Evolutionary conservation across 2,113 vertebrate genomes (phyloP).

Genomic region (Nanorana parkeri): DNA sequence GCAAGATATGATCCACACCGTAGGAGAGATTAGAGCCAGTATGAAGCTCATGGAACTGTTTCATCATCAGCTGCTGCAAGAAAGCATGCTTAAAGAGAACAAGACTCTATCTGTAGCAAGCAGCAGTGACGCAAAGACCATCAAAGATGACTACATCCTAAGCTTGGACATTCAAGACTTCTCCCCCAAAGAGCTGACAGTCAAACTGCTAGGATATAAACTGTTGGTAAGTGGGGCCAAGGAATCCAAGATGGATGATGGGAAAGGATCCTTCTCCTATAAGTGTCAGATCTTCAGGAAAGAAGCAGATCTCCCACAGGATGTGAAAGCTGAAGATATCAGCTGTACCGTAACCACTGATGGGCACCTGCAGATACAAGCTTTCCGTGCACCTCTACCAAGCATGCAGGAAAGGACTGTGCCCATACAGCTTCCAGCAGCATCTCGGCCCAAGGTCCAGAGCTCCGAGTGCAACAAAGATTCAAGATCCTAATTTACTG

Average conservation of each 20-base stretch:
- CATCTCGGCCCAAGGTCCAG: slow-evolving; percentile 48
- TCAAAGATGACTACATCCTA: slow-evolving; percentile 56
- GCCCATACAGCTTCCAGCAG: slow-evolving; percentile 18
- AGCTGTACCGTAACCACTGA: slow-evolving; percentile 56
- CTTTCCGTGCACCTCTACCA: slow-evolving; percentile 58
- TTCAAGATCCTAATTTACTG: rapidly evolving
- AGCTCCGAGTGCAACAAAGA: slow-evolving; percentile 61
- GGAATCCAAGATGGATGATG: slow-evolving; percentile 49
- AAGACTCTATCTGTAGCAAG: not conserved
- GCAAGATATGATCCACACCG: slow-evolving; percentile 7
- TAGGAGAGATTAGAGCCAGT: slow-evolving; percentile 60
- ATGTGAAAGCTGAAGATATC: slow-evolving; percentile 48
- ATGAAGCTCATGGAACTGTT: slow-evolving; percentile 64
- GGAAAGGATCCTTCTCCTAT: slow-evolving; percentile 51
- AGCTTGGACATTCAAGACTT: slow-evolving; percentile 63
- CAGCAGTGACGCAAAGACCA: not conserved
- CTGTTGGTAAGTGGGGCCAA: slow-evolving; percentile 57
- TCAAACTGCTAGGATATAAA: slow-evolving; percentile 59
- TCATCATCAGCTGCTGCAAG: slow-evolving; percentile 52
- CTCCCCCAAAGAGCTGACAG: slow-evolving; percentile 57
- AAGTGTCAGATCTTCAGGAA: slow-evolving; percentile 59
- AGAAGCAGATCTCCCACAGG: slow-evolving; percentile 56
- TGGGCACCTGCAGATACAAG: slow-evolving; percentile 57
- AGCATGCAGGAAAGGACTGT: slow-evolving; percentile 63
- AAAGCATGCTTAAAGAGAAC: slow-evolving; percentile 15